Percentiles rank a stretch among this genome's conserved stretches.
Conservation (phyloP, 2,797 vertebrate genomes). For the Oophaga sylvatica region DNA sequence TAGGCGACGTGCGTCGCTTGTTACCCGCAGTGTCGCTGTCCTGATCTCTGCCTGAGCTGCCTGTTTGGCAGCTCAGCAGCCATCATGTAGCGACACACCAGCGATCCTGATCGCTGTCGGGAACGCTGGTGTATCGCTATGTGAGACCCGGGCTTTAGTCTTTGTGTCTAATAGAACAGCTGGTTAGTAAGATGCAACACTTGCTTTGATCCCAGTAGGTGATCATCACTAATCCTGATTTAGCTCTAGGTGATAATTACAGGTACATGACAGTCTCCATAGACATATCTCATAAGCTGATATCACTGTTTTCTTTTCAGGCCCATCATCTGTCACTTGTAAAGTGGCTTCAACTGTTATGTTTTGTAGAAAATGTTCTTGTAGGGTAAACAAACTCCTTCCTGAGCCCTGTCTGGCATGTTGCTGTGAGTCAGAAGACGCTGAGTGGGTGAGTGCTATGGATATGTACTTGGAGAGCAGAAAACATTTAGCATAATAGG, state of each 20-base stretch:
- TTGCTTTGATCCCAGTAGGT: conserved; percentile 33
- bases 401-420: conserved; percentile 38
- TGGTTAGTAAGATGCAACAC: conserved; percentile 31
- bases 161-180: conserved; percentile 7
- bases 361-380: conserved; percentile 48
- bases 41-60: no score
- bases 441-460: conserved; percentile 52
- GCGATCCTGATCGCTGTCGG: no score
- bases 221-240: conserved; percentile 38
- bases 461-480: conserved; percentile 43
- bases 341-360: conserved; percentile 48
- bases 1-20: no score
- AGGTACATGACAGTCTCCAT: conserved; percentile 31
- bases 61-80: no score
- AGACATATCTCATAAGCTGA: conserved; percentile 30
- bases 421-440: conserved; percentile 56
- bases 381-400: conserved; percentile 53
- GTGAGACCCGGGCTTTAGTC: no score
- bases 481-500: conserved; percentile 56
- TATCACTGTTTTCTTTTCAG: conserved; percentile 39
- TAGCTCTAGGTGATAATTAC: conserved; percentile 42
- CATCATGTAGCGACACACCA: no score
- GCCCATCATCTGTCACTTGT: conserved; percentile 44
- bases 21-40: no score
- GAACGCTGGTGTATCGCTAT: no score